Percentiles rank a stretch among this genome's conserved stretches.
Conservation (phyloP, 1,140 invertebrate genomes). For the Sarcophaga bullata region DNA sequence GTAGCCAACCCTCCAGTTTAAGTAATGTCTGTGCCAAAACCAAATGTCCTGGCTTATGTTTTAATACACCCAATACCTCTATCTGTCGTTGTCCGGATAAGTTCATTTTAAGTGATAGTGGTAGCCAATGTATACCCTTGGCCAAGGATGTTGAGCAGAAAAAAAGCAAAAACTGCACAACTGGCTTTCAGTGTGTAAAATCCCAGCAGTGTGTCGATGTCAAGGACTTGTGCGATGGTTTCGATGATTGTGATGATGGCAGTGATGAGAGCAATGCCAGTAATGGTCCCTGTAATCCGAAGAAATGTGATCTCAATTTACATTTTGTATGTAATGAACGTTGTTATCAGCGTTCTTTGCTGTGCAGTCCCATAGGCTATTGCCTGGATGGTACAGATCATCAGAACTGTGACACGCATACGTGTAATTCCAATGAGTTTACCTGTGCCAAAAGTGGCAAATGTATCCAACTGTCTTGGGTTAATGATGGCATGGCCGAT, state of each 20-base stretch:
- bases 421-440: slow-evolving; percentile 74
- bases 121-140: slow-evolving; percentile 59
- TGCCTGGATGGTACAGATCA: slow-evolving; percentile 75
- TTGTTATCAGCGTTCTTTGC: slow-evolving; percentile 74
- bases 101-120: slow-evolving; percentile 57
- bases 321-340: slow-evolving; percentile 69
- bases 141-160: slow-evolving; percentile 32
- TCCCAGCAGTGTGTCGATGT: slow-evolving; percentile 68
- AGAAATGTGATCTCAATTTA: slow-evolving; percentile 52
- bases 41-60: slow-evolving; percentile 62
- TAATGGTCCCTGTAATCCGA: slow-evolving; percentile 61
- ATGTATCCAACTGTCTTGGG: slow-evolving; percentile 79
- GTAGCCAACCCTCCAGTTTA: slow-evolving; percentile 40
- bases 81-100: slow-evolving; percentile 63
- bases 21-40: slow-evolving; percentile 56
- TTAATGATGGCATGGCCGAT: slow-evolving; percentile 75
- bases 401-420: slow-evolving; percentile 68
- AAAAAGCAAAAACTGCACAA: slow-evolving; percentile 50
- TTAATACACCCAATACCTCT: slow-evolving; percentile 59
- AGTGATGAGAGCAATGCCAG: slow-evolving; percentile 78
- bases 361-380: slow-evolving; percentile 76
- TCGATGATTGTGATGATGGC: slow-evolving; percentile 84
- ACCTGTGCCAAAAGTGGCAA: slow-evolving; percentile 70
- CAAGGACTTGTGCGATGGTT: slow-evolving; percentile 79
- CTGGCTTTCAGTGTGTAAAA: slow-evolving; percentile 52